Evolutionary conservation across 2,797 vertebrate species (phyloP), one percentile per base, ranked within the genome.

Genomic region (Cirrhinus mrigala): DNA sequence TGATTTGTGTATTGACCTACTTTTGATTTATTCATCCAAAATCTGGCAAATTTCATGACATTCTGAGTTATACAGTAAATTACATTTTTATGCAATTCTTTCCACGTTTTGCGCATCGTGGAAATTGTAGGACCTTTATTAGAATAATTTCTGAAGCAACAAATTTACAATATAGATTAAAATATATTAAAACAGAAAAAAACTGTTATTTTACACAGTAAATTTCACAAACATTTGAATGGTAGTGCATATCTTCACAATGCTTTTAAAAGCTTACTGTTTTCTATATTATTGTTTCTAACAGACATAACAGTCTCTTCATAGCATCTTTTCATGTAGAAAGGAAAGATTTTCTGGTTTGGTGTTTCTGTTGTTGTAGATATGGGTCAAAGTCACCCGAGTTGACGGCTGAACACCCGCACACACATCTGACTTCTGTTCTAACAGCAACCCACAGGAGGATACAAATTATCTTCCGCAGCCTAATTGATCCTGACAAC

Each of bases 401-500:
- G 48, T 52, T 79, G 77, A 91, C 89, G 83, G 90, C 89, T 88
- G 70, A 60, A 46, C 82, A 79, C 87, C 88, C 89, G 54, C 73
- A 56, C 90, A 90, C 88, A 91, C 40, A 73, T 83, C 66, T 50
- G 66, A 78, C 37, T 79, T 3, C 56, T 74, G 90, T 87, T 90
- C 87, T 81, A 92, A 92, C 91, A 90, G 86, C 91, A 90, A 91
- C 86, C 86, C 87, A 93, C 92, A 89, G 90, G 48, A 81, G 79
- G 81, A 88, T 91, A 92, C 83, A 92, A 92, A 93, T 93, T 88
- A 92, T 89, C 90, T 92, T 91, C 91, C 86, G 69, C 44, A 2
- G 87, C 89, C 92, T 93, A 93, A 94, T 93, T 92, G 91, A 89
- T 91, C 91, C 85, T 92, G 93, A 94, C 92, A 93, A 90, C 87